Percentiles rank a stretch among this genome's conserved stretches.
phyloP scores from a whole-genome alignment of 1,140 invertebrate genomes.

The Aphelinus atriplicis region DNA sequence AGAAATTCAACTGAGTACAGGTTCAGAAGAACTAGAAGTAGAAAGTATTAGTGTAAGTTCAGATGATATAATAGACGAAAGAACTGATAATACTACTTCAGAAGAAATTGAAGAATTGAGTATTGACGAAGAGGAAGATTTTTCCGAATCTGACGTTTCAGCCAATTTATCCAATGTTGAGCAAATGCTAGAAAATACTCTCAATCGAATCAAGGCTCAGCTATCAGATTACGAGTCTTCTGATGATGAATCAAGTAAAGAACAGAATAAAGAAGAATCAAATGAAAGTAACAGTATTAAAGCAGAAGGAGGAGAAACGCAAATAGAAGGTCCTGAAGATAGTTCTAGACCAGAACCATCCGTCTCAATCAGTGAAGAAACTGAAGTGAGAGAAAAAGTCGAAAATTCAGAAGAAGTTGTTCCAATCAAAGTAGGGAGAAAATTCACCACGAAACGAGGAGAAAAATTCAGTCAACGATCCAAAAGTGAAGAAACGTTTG shows the following conservation, averaged over 20 bases:
- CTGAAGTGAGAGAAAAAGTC: conserved; percentile 20
- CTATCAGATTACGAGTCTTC: conserved; percentile 53
- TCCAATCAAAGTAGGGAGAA: conserved; percentile 42
- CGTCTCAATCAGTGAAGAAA: background rate
- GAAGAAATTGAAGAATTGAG: conserved; percentile 54
- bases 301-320: conserved; percentile 30
- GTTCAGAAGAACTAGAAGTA: background rate
- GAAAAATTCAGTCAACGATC: conserved; percentile 40
- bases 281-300: background rate
- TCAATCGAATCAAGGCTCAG: conserved; percentile 58
- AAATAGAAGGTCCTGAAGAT: conserved; percentile 36
- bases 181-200: conserved; percentile 56
- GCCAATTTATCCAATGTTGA: conserved; percentile 54
- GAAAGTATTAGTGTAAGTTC: background rate
- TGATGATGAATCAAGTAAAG: conserved; percentile 14
- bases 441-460: conserved; percentile 36
- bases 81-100: conserved; percentile 62
- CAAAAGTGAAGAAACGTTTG: conserved; percentile 37
- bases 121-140: conserved; percentile 28
- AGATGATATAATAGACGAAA: conserved; percentile 25
- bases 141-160: conserved; percentile 40
- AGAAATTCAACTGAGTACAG: background rate
- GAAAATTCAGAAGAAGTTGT: conserved; percentile 21
- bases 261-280: background rate
- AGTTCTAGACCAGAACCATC: conserved; percentile 20